Conservation (phyloP, 2,888 invertebrate genomes). For the Andricus curvator region DNA sequence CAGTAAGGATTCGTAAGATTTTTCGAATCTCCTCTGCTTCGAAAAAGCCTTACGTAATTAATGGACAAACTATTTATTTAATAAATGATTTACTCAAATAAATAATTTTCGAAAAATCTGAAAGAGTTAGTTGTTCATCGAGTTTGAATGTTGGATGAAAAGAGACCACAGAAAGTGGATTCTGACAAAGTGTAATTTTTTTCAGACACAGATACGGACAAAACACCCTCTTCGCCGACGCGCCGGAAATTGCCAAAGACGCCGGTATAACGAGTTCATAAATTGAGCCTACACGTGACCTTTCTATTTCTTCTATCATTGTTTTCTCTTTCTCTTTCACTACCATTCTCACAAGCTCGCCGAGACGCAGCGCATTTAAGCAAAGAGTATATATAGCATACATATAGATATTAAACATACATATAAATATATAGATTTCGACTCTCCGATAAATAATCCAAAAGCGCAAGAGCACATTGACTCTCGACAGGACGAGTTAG, state of each 20-base stretch:
- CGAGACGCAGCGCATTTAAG: constrained; percentile 57
- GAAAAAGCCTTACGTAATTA: no score
- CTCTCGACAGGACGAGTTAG: neutral
- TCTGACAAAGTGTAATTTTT: constrained; percentile 62
- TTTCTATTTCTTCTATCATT: constrained; percentile 65
- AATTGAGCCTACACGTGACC: constrained; percentile 82
- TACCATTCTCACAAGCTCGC: constrained; percentile 61
- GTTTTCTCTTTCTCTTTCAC: constrained; percentile 52
- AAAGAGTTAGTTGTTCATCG: neutral
- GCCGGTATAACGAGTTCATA: constrained; percentile 89
- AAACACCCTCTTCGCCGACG: constrained; percentile 93
- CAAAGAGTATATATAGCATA: constrained; percentile 17
- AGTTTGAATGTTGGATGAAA: neutral
- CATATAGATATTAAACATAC: constrained; percentile 17
- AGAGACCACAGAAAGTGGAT: neutral
- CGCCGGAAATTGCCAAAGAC: constrained; percentile 97
- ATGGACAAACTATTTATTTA: no score
- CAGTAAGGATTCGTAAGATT: no score
- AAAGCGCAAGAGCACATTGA: constrained; percentile 17
- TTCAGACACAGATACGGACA: constrained; percentile 92
- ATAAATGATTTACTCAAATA: neutral
- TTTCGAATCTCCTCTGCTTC: no score
- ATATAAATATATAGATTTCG: constrained; percentile 41
- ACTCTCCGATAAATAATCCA: constrained; percentile 4
- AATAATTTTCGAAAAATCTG: neutral